Evolutionary conservation across 1,140 invertebrate genomes (phyloP).

Genomic region (Drosophila erecta): DNA sequence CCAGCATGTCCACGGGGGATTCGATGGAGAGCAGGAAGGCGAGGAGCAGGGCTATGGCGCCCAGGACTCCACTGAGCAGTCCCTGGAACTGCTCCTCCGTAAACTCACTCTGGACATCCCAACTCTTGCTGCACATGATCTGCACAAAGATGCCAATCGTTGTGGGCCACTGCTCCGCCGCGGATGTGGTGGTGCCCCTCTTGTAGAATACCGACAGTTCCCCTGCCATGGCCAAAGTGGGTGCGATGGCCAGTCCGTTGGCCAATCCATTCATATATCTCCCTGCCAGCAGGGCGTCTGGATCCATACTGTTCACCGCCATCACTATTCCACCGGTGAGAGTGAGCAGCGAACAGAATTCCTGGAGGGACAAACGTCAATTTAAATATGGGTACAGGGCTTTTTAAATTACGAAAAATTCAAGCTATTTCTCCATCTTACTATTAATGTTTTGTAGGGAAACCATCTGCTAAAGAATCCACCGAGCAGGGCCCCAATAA

Average conservation of each 20-base stretch:
- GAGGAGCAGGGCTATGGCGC: constrained; percentile 42
- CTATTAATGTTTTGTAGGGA: constrained; percentile 56
- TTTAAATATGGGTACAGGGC: too few relatives aligned
- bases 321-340: constrained; percentile 52
- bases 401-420: too few relatives aligned
- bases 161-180: constrained; percentile 50
- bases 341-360: constrained; percentile 50
- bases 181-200: constrained; percentile 46
- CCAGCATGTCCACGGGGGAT: constrained; percentile 62
- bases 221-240: constrained; percentile 53
- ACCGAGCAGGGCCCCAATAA: constrained; percentile 43
- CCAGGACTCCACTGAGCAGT: constrained; percentile 42
- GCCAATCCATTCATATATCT: constrained; percentile 64
- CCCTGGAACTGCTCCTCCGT: constrained; percentile 58
- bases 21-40: constrained; percentile 52
- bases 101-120: constrained; percentile 36
- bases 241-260: constrained; percentile 57
- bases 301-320: constrained; percentile 5
- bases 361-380: constrained; percentile 15
- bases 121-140: constrained; percentile 50
- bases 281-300: constrained; percentile 44
- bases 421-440: constrained; percentile 6
- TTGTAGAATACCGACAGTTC: constrained; percentile 65
- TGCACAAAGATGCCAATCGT: constrained; percentile 65
- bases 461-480: constrained; percentile 19